A percentile compares a stretch with the other conserved stretches of the same genome.
Conservation (phyloP, 2,888 invertebrate species). For the Xanthostigma xanthostigma region DNA sequence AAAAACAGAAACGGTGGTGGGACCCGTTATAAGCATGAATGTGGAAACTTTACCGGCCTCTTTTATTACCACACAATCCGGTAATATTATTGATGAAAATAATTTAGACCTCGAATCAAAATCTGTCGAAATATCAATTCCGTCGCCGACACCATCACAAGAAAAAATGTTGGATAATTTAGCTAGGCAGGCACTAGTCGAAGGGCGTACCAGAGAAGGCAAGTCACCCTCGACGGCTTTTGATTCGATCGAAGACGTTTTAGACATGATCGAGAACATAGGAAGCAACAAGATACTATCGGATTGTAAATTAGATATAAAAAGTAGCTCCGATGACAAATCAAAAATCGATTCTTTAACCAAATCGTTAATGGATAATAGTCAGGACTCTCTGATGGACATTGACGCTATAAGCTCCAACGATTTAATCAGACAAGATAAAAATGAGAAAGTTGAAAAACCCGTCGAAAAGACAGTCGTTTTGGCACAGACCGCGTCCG, state of each 20-base stretch:
- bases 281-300: constrained; percentile 16
- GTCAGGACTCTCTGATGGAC: constrained; percentile 12
- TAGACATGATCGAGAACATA: constrained; percentile 54
- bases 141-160: constrained; percentile 48
- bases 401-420: constrained; percentile 13
- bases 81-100: constrained; percentile 38
- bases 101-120: constrained; percentile 42
- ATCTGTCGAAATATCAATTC: constrained; percentile 49
- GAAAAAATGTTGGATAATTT: constrained; percentile 47
- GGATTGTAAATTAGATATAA: constrained; percentile 1
- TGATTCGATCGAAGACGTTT: constrained; percentile 52
- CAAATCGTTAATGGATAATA: constrained; percentile 13
- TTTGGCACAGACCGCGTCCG: constrained; percentile 1
- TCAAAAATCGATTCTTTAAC: constrained; percentile 9
- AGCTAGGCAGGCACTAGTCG: constrained; percentile 40
- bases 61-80: constrained; percentile 39
- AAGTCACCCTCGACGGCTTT: constrained; percentile 35
- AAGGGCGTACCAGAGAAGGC: constrained; percentile 33
- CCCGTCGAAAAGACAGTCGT: neutral
- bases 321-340: constrained; percentile 6
- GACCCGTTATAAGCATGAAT: constrained; percentile 25
- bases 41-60: constrained; percentile 39
- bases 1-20: neutral
- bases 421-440: constrained; percentile 13
- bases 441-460: constrained; percentile 12